Evolutionary conservation across 92 coral and sea anemone genomes (phyloP), one percentile per base, ranked within the genome.

Genomic region (Pocillopora meandrina): DNA sequence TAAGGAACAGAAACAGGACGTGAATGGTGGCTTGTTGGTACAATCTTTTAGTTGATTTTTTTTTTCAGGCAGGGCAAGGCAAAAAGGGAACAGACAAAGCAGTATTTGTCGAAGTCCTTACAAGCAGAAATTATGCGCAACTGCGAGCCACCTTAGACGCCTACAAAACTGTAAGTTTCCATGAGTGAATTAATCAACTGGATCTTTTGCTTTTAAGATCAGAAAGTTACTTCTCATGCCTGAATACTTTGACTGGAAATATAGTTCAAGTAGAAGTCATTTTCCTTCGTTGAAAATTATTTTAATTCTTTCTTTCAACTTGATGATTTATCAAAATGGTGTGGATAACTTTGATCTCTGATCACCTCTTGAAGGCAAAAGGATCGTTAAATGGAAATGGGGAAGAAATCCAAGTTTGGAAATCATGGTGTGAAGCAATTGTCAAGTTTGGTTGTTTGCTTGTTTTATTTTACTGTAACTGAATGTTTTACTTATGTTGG

Each of bases 11-110:
- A 42, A 3, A 42, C 5, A 42, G 52, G 52, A 2, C 0, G 8
- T 42, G 5, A 42, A 42, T 42, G 12, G 33, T 12, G 5, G 26
- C 18, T 68, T 2, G 10, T 5, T 70, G 35, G 12, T 20, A 70
- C 1, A 34, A 21, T 6, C 16, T 55, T 33, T 10, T 23, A 2
- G 11, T 70, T 58, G 16, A 15, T 14, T 33, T 58, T 2, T n/a
- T 5, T 26, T 87, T 89, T 59, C 77, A 94, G 98, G 98, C 94
- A 13, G 94, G 92, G 3, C 94, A 89, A 69, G 87, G 82, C 65
- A 94, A 76, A 64, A 92, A 95, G 87, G 90, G 92, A 73, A 86
- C 95, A 7, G 98, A 94, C 61, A 89, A 92, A 71, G 77, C 92
- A 17, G 85, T 90, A 56, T 88, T 94, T 52, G 74, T 87, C n/a